Evolutionary conservation across 2,113 vertebrate genomes (phyloP).

Genomic region (Hoplias malabaricus): DNA sequence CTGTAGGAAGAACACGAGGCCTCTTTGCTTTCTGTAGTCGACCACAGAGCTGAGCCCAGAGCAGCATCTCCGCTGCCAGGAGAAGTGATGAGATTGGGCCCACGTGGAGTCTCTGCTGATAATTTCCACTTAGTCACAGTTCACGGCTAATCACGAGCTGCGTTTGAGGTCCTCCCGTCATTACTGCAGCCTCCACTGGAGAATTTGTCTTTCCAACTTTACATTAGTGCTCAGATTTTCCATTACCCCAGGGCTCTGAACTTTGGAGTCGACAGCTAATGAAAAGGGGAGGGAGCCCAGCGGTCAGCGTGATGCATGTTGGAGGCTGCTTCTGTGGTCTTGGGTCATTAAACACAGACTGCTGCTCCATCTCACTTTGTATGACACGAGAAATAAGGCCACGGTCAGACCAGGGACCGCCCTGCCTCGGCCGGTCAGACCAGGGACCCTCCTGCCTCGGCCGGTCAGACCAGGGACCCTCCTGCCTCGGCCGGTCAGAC

Average conservation of each 20-base stretch:
- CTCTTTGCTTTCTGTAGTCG: too few relatives aligned
- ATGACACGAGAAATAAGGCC: neutral
- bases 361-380: neutral
- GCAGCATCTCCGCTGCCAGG: neutral
- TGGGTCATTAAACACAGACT: neutral
- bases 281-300: neutral
- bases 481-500: too few relatives aligned
- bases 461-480: too few relatives aligned
- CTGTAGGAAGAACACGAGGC: too few relatives aligned
- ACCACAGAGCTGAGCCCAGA: too few relatives aligned
- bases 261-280: conserved; percentile 2
- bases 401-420: neutral
- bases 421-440: neutral
- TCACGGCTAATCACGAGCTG: neutral
- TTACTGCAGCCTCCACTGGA: neutral
- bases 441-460: neutral
- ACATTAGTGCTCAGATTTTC: conserved; percentile 5
- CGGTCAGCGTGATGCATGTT: neutral
- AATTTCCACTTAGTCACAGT: neutral
- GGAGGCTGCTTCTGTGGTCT: neutral
- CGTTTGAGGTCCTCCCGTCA: neutral
- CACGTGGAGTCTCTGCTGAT: neutral
- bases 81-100: neutral
- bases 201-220: conserved; percentile 7
- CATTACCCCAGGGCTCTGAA: neutral